Evolutionary conservation across 2,888 invertebrate genomes (phyloP), one percentile per base, ranked within the genome.

Genomic region (Eilema sororculum): DNA sequence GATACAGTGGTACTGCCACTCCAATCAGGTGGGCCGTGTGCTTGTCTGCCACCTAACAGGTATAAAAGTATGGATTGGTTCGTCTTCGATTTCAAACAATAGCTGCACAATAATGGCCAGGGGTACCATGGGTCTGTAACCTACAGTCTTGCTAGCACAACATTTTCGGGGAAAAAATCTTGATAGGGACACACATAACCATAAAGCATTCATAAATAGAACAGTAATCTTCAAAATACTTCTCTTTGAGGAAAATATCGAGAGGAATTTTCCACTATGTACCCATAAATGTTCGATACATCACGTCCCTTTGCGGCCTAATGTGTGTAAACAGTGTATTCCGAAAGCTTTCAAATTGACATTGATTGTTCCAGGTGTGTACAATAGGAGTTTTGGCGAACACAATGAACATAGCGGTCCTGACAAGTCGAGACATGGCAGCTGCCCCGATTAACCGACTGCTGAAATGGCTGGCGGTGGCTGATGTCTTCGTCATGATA

Each of bases 401-500:
- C 87, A 96, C 97, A 30, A 95, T 99, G 87, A 99, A 98, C 91
- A 97, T 99, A 75, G 97, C 98, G 1, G 98, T 99, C 0, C 95
- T 99, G 75, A 98, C 98, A 6, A 95, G 98, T 64, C 97, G 97
- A 80, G 98, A 98, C 87, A 97, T 98, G 97, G 96, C 97, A n/a
- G 96, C 96, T 52, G 97, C 98, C 0, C 98, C 98, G 3, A 98
- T 98, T 82, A 99, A 99, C 91, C 95, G 97, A 67, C 98, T 99
- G 61, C 96, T 99, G 60, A 98, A 98, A 74, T 97, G 97, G 90
- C 92, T 99, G 67, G 98, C 99, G 0, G 97, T 98, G 0, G 98
- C 98, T 0, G 99, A 99, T 88, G 97, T 98, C 91, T 96, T 98
- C 80, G 98, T 99, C 30, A 99, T 99, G 97, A 92, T 98, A 83